Evolutionary conservation across 35 echinoderm and acorn worm species (phyloP), one percentile per base, ranked within the genome.

Genomic region (Eucidaris tribuloides): DNA sequence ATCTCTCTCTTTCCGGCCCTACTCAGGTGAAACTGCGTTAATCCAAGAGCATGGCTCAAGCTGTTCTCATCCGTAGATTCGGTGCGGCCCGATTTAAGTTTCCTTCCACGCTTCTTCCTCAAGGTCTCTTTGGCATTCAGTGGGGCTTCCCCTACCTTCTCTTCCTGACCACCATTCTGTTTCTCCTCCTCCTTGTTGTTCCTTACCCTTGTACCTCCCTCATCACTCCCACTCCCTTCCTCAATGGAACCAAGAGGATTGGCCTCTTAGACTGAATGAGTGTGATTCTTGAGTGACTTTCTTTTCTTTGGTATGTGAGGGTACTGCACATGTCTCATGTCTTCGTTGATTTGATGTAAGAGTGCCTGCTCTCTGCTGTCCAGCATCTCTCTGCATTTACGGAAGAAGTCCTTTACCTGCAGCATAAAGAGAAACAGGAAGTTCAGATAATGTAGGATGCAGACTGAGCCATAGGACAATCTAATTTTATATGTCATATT

Each of bases 111-210:
- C 24, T 74, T 74, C 30, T 20, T 74, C 23, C 37, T 74, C 34
- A 74, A 40, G 44, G 68, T 74, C 35, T 74, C 68, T 44, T 74
- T 74, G 35, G 68, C 68, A 74, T 74, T 74, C 68, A 74, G 7
- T 36, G 38, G 37, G n/a, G 37, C 41, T 22, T 44, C 68, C 15
- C 28, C 3, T 68, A 20, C 64, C 2, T 34, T 68, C 5, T 18
- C 18, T 19, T 30, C 4, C 28, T 68, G 24, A 22, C 34, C 38
- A 6, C 68, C 68, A 25, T 74, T 74, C 19, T 41, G 35, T 25
- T 74, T 74, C n/a, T 74, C 68, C n/a, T 74, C 68, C 37, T 74
- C 68, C 35, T 74, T 74, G 68, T 74, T 74, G 68, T 24, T 74
- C 1, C 20, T 25, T 14, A 40, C 15, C 9, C 37, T 38, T 22